phyloP scores from a whole-genome alignment of 1,140 invertebrate genomes.

The Orchestia grillus region DNA sequence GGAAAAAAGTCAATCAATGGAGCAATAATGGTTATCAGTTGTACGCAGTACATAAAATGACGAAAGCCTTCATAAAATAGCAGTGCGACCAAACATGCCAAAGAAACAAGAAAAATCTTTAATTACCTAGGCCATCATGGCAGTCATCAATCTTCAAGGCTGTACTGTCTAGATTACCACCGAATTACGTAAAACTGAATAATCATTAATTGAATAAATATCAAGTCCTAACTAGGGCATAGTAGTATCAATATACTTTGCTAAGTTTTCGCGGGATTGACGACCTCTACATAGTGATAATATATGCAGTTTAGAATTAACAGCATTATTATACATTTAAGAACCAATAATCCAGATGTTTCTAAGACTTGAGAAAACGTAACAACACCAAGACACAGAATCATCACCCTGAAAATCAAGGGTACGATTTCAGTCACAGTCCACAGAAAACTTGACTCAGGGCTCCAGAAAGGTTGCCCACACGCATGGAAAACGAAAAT shows the following conservation, averaged over 20 bases:
- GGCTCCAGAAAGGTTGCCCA: not conserved
- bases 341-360: not conserved
- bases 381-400: not conserved
- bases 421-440: not conserved
- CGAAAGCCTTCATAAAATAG: too few relatives aligned
- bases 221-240: not conserved
- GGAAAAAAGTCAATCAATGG: too few relatives aligned
- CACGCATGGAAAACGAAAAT: not conserved
- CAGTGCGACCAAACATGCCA: not conserved
- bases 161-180: not conserved
- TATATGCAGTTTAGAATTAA: not conserved
- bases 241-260: not conserved
- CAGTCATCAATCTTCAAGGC: not conserved
- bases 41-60: too few relatives aligned
- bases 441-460: not conserved
- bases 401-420: not conserved
- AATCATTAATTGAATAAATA: not conserved
- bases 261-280: not conserved
- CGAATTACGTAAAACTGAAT: not conserved
- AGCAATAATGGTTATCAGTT: too few relatives aligned
- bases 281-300: not conserved
- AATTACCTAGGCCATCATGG: not conserved
- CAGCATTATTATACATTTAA: not conserved
- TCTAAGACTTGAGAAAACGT: not conserved
- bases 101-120: not conserved